Percentiles rank a stretch among this genome's conserved stretches.
phyloP scores from a whole-genome alignment of 2,888 invertebrate genomes.

The Bursaphelenchus okinawaensis region DNA sequence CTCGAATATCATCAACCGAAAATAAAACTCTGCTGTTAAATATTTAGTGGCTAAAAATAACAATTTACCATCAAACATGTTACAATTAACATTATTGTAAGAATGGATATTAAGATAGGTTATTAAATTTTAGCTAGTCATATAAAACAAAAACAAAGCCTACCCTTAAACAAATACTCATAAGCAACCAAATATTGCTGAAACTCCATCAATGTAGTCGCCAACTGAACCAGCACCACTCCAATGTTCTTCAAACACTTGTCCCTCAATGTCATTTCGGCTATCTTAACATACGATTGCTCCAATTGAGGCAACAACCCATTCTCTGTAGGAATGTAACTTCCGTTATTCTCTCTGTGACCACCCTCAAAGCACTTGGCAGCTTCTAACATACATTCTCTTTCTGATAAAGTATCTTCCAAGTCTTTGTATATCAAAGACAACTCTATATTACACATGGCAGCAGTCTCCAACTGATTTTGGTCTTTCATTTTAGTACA shows the following conservation, averaged over 20 bases:
- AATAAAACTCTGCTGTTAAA: constrained; percentile 18
- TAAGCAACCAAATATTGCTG: constrained; percentile 6
- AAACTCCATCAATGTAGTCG: constrained; percentile 10
- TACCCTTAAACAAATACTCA: constrained; percentile 25
- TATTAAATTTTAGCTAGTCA: no score
- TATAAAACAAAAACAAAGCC: neutral
- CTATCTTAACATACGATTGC: constrained; percentile 16
- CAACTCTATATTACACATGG: constrained; percentile 28
- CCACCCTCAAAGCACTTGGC: constrained; percentile 20
- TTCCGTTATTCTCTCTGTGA: neutral
- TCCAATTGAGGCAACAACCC: constrained; percentile 14
- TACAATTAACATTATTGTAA: no score
- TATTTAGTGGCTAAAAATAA: constrained; percentile 24
- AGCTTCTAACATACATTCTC: constrained; percentile 25
- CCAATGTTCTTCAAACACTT: constrained; percentile 12
- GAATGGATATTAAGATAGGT: no score
- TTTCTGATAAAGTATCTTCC: constrained; percentile 8
- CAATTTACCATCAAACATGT: no score
- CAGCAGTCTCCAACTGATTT: constrained; percentile 25
- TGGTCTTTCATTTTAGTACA: constrained; percentile 12
- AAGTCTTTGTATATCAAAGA: constrained; percentile 24
- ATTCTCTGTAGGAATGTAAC: no score
- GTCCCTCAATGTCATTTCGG: neutral
- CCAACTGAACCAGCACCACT: constrained; percentile 20
- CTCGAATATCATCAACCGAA: constrained; percentile 16